Evolutionary conservation across 2,113 vertebrate species (phyloP).

Genomic region (Balaenoptera acutorostrata): DNA sequence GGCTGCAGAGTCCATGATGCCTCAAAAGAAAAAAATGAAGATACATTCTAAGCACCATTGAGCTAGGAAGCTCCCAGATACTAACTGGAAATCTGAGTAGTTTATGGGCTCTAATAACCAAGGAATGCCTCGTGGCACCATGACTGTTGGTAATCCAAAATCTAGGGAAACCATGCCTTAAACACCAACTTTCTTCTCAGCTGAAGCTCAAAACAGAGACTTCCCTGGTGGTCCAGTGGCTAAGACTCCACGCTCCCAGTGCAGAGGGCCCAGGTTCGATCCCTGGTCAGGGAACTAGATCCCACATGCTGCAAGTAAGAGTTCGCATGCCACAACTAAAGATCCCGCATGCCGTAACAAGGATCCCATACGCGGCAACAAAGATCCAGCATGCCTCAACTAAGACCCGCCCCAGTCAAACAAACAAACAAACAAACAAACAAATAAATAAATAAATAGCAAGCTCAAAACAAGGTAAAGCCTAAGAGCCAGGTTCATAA

Average conservation of each 20-base stretch:
- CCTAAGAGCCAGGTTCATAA: neutral
- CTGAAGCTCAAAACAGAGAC: neutral
- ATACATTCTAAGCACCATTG: neutral
- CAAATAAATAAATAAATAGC: too few species aligned
- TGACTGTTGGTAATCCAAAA: neutral
- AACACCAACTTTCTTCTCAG: neutral
- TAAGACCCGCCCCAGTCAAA: too few species aligned
- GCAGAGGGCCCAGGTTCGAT: too few species aligned
- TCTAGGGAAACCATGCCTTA: neutral
- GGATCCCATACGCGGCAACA: too few species aligned
- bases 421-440: too few species aligned
- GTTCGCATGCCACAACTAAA: too few species aligned
- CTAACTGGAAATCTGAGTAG: neutral
- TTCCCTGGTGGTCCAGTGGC: too few species aligned
- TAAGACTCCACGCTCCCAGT: too few species aligned
- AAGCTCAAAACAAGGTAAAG: neutral
- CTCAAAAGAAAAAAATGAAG: neutral
- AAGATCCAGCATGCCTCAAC: too few species aligned
- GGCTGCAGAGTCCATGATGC: neutral
- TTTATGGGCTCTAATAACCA: neutral
- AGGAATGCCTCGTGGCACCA: neutral
- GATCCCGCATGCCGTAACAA: too few species aligned
- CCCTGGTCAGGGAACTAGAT: too few species aligned
- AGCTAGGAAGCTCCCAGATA: neutral
- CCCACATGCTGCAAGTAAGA: too few species aligned